Percentiles rank a stretch among this genome's conserved stretches.
Conservation (phyloP, 2,797 vertebrate genomes). For the Crocodylus rhombifer region DNA sequence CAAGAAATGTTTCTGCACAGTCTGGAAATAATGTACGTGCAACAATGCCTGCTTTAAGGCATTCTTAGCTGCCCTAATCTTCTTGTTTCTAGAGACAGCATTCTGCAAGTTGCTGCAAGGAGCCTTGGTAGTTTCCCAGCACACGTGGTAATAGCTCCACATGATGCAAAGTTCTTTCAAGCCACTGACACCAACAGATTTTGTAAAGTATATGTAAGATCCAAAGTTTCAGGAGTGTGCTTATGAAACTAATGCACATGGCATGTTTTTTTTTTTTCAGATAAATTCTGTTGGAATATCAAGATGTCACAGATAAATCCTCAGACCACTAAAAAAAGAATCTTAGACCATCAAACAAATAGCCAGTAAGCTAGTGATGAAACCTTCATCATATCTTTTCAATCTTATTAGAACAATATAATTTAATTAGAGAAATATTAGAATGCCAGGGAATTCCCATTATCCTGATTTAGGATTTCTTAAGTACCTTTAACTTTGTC, state of each 20-base stretch:
- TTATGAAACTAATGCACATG: fast-evolving
- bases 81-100: neutral
- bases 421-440: neutral
- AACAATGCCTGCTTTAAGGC: neutral
- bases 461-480: neutral
- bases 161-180: neutral
- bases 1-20: neutral
- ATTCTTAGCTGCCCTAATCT: neutral
- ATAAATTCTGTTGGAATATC: neutral
- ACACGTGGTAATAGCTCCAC: neutral
- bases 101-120: neutral
- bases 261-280: neutral
- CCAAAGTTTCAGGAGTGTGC: neutral
- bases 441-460: neutral
- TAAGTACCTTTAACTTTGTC: neutral
- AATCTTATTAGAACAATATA: neutral
- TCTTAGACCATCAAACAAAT: neutral
- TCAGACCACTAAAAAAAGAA: neutral
- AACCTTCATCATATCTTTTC: neutral
- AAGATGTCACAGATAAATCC: neutral
- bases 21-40: neutral
- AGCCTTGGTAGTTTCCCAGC: neutral
- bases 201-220: too few species aligned
- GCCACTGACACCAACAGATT: too few species aligned
- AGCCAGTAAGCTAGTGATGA: neutral